A percentile compares a stretch with the other conserved stretches of the same genome.
Conservation (phyloP, 2,113 vertebrate genomes). For the Ceratotherium simum region DNA sequence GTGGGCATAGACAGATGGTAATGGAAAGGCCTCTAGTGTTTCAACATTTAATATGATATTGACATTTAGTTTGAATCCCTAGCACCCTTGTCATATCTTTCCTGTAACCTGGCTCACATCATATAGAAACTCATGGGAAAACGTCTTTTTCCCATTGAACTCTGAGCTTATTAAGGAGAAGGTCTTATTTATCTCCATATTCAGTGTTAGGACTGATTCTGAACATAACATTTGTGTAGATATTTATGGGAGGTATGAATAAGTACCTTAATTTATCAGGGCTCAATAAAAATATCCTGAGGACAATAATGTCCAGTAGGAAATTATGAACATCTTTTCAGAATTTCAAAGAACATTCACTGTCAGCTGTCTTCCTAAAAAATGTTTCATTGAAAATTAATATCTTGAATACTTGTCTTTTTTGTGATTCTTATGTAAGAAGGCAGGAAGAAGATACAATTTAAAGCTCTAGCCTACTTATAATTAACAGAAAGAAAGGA, state of each 20-base stretch:
- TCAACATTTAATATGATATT: neutral
- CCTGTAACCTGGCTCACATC: neutral
- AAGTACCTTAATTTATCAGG: neutral
- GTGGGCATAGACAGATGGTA: neutral
- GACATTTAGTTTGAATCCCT: neutral
- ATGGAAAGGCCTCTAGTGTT: neutral
- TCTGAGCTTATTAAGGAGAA: neutral
- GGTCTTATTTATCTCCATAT: neutral
- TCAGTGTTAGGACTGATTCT: neutral
- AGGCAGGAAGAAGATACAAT: neutral
- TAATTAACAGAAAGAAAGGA: neutral
- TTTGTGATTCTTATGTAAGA: neutral
- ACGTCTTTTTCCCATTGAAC: neutral
- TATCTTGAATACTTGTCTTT: slow-evolving; percentile 18
- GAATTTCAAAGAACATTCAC: neutral
- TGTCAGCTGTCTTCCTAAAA: neutral
- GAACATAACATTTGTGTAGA: neutral
- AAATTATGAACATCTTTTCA: slow-evolving; percentile 37
- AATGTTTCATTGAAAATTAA: slow-evolving; percentile 2
- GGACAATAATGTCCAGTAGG: neutral
- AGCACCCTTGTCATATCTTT: neutral
- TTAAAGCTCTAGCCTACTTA: neutral
- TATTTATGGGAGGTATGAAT: neutral
- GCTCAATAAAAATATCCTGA: slow-evolving; percentile 27
- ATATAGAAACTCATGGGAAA: neutral